A percentile compares a stretch with the other conserved stretches of the same genome.
Conservation (phyloP, 2,113 vertebrate genomes). For the Rattus rattus region DNA sequence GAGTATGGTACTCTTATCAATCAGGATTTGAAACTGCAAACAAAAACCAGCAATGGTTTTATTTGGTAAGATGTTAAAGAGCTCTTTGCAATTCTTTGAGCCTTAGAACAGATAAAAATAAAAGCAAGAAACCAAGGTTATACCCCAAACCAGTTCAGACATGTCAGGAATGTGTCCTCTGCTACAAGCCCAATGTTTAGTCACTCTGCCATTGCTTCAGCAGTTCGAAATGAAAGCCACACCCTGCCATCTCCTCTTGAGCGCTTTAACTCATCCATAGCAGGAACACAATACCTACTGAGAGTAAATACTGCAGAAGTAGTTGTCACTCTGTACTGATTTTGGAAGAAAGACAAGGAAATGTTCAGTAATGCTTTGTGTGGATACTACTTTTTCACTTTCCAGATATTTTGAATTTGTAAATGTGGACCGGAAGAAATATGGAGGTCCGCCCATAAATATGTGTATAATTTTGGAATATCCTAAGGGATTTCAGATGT, state of each 20-base stretch:
- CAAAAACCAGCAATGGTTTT: background rate
- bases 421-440: background rate
- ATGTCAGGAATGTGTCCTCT: background rate
- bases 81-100: background rate
- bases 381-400: background rate
- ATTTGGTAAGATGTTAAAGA: background rate
- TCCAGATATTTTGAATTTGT: background rate
- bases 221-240: background rate
- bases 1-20: fast-evolving
- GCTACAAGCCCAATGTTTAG: background rate
- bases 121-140: background rate
- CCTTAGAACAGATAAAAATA: background rate
- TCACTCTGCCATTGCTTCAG: background rate
- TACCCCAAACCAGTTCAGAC: background rate
- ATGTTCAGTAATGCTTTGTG: background rate
- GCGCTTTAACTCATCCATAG: background rate
- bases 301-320: background rate
- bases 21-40: background rate
- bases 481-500: background rate
- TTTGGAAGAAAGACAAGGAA: too few relatives aligned
- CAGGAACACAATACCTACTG: background rate
- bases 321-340: background rate
- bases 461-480: background rate
- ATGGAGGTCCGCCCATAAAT: background rate
- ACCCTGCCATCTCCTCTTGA: too few relatives aligned